A percentile compares a stretch with the other conserved stretches of the same genome.
These are phyloP conservation scores for Magallana gigas DNA, from an alignment of 1,140 invertebrate genomes.

Conservation along the genomic window DNA sequence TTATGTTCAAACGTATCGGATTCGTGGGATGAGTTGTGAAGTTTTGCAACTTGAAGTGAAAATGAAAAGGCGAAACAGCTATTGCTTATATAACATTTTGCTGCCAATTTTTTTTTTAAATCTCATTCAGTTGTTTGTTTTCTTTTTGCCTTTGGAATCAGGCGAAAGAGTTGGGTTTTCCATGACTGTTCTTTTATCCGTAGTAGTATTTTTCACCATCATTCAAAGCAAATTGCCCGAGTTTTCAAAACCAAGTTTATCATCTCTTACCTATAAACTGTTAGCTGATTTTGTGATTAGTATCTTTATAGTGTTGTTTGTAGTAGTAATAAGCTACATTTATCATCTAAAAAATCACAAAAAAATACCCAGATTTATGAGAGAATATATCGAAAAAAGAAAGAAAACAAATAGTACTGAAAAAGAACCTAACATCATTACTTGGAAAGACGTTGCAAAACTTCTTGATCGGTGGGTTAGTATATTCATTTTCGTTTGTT, in stretches of 20 bases:
- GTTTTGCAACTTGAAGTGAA: slow-evolving; percentile 36
- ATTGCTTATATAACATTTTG: slow-evolving; percentile 81
- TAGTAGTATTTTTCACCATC: slow-evolving; percentile 82
- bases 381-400: not conserved
- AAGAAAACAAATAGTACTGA: not conserved
- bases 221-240: slow-evolving; percentile 82
- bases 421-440: not conserved
- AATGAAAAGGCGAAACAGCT: slow-evolving; percentile 61
- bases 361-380: not conserved
- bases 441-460: not conserved
- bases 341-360: not conserved
- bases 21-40: not conserved
- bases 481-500: too few species aligned
- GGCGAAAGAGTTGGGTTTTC: slow-evolving; percentile 82
- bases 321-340: not conserved
- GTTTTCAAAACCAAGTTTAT: slow-evolving; percentile 75
- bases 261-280: slow-evolving; percentile 48
- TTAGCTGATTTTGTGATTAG: slow-evolving; percentile 48
- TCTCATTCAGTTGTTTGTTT: slow-evolving; percentile 81
- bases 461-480: not conserved
- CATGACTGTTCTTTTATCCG: slow-evolving; percentile 81
- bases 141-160: slow-evolving; percentile 81
- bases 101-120: slow-evolving; percentile 82
- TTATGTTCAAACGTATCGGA: not conserved
- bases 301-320: not conserved